phyloP scores from a whole-genome alignment of 2,797 vertebrate species.

The Sus cebifrons region DNA sequence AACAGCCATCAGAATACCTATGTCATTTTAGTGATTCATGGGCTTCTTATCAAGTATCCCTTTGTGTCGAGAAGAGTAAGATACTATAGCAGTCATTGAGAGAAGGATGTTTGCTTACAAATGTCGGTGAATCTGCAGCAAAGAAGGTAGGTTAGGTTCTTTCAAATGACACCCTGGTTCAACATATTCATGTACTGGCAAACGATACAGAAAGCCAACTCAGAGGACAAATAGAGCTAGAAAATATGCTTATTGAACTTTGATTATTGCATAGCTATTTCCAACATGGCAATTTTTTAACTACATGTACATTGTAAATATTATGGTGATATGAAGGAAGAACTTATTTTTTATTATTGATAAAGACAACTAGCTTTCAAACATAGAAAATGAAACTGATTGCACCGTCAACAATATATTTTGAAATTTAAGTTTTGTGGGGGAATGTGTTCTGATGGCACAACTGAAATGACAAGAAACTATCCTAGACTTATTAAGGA shows the following conservation, averaged over 20 bases:
- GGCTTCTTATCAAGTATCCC: neutral
- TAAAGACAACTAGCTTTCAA: neutral
- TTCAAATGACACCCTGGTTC: neutral
- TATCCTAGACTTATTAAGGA: neutral
- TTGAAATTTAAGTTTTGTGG: neutral
- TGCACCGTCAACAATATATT: constrained; percentile 22
- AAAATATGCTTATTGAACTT: neutral
- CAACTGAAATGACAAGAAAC: neutral
- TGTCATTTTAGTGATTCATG: neutral
- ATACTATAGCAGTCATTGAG: neutral
- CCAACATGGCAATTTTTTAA: neutral
- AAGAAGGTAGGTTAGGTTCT: neutral
- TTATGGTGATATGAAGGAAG: neutral
- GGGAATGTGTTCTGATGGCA: neutral
- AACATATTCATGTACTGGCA: neutral
- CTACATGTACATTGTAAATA: neutral
- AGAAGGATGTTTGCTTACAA: neutral
- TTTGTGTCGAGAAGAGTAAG: neutral
- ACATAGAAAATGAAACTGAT: neutral
- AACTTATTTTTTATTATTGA: neutral
- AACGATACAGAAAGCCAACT: neutral
- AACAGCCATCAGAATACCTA: neutral
- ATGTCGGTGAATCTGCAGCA: neutral
- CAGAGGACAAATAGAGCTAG: neutral
- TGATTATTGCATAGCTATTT: neutral